Evolutionary conservation across 2,797 vertebrate species (phyloP).

Genomic region (Enteromius thamalakanensis): DNA sequence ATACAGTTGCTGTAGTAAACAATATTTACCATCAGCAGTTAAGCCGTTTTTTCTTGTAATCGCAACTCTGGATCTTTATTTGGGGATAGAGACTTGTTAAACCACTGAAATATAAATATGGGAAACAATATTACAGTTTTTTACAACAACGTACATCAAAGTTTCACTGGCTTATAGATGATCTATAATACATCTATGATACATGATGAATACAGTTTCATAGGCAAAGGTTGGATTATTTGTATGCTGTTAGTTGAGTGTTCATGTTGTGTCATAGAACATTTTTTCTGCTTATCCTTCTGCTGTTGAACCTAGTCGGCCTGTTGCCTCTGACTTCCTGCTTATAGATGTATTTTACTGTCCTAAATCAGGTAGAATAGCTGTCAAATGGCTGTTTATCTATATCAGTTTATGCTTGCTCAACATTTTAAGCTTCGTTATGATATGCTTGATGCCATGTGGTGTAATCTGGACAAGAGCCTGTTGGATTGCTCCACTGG

Average conservation of each 20-base stretch:
- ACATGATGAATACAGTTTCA: neutral
- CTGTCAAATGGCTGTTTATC: constrained; percentile 11
- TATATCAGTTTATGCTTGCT: constrained; percentile 19
- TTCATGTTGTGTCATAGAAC: neutral
- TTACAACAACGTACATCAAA: neutral
- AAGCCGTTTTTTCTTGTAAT: neutral
- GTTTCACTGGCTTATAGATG: neutral
- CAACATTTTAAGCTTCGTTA: constrained; percentile 7
- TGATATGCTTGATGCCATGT: neutral
- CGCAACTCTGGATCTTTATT: neutral
- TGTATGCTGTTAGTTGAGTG: neutral
- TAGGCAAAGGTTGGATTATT: neutral
- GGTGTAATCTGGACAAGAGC: neutral
- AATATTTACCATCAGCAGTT: neutral
- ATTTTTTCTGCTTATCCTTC: neutral
- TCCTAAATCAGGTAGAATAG: neutral
- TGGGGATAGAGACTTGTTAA: neutral
- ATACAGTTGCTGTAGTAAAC: neutral
- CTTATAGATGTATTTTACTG: constrained; percentile 16
- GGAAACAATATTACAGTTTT: neutral
- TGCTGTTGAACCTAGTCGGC: neutral
- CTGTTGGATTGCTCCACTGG: neutral
- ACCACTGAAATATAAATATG: neutral
- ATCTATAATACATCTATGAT: no score
- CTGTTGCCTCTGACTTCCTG: neutral